Conservation (phyloP, 2,113 vertebrate genomes). For the Rhabdomys dilectus region DNA sequence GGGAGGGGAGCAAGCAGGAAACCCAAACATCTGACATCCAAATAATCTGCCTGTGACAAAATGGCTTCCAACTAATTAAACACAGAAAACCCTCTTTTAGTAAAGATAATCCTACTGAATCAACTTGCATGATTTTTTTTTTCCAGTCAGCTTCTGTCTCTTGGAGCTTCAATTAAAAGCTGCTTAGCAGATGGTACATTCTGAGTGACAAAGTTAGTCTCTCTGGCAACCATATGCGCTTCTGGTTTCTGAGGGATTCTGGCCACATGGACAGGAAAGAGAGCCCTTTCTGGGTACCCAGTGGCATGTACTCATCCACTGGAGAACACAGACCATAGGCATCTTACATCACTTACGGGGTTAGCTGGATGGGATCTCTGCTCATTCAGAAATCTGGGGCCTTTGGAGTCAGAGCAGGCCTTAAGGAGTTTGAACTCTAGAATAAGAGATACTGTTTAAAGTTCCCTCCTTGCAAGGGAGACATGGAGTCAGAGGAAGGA, state of each 20-base stretch:
- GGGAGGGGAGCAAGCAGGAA: neutral
- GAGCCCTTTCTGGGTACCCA: slow-evolving; percentile 17
- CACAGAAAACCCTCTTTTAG: slow-evolving; percentile 71
- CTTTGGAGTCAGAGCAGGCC: neutral
- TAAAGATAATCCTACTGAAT: slow-evolving; percentile 67
- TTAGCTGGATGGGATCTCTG: neutral
- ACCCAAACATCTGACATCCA: neutral
- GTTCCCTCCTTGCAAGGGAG: neutral
- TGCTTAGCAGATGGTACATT: slow-evolving; percentile 82
- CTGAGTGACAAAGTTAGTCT: slow-evolving; percentile 82
- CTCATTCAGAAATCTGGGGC: neutral
- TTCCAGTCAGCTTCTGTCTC: slow-evolving; percentile 76
- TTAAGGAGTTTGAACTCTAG: neutral
- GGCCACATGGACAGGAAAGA: slow-evolving; percentile 63
- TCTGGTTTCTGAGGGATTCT: slow-evolving; percentile 78
- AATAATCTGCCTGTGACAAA: slow-evolving; percentile 62
- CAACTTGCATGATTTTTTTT: slow-evolving; percentile 81
- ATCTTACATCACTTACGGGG: neutral
- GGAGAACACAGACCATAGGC: neutral
- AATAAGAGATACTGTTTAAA: neutral
- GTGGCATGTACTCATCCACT: slow-evolving; percentile 1
- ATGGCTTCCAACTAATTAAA: slow-evolving; percentile 77
- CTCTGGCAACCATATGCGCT: slow-evolving; percentile 77
- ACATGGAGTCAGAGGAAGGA: neutral
- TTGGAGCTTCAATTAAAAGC: slow-evolving; percentile 75